Base-by-base conservation (phyloP, 2,888 invertebrate genomes). In the Clanis bilineata region DNA sequence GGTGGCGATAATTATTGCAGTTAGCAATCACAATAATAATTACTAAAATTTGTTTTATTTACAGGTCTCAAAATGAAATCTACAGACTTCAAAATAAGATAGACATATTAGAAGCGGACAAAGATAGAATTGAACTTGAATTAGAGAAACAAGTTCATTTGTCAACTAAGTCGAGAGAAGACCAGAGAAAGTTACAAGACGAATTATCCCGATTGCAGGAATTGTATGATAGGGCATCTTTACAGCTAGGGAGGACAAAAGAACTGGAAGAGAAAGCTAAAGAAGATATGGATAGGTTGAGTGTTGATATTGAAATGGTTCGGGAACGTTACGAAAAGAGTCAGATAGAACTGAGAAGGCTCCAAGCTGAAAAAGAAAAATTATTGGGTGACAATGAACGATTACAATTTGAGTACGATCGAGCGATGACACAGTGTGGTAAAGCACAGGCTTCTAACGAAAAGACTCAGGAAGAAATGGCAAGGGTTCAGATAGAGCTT, bases 201-300 rank as follows among this genome's bases (percentile, higher is more conserved):
- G 98, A 98, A 82, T 92, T 96, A 68, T 94, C 96, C 57, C 94
- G 97, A 63, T 87, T 97, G 58, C 97, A 98, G 83, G 98, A 98
- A 89, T 95, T 97, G 93, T 97, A 97, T 79, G 97, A 98, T 74
- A 93, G 98, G 66, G 96, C 97, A 15, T 95, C 96, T 10, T 92
- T 98, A 71, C 97, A 98, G 82, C 91, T 98, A 25, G 95, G 95
- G 61, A 94, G 98, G 70, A 95, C 96, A 58, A 97, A 97, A 84
- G 98, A 98, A 85, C 94, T 95, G 72, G 98, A 98, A 89, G 98
- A 98, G 71, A 98, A 98, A 81, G 95, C 96, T 28, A 97, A 97
- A 75, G 96, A 96, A 78, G 96, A 96, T 70, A 92, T 96, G 78
- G 96, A 96, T 73, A 93, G 96, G 70, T 81, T 96, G 69, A 90